Base-by-base conservation (phyloP, 2,113 vertebrate species). In the Odontophorus gujanensis region DNA sequence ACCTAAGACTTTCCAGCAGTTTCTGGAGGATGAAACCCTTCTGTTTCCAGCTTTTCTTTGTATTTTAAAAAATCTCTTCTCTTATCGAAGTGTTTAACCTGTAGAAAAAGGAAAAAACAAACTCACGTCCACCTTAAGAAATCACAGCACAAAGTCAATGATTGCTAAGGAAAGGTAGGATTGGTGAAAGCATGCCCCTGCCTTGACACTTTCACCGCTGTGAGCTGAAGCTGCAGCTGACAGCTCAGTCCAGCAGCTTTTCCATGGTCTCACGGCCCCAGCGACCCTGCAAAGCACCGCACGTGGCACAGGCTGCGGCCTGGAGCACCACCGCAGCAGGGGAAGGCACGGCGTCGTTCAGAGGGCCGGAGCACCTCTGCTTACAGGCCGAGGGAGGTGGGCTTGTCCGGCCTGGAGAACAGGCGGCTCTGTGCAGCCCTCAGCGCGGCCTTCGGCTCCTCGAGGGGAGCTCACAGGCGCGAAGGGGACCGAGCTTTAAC, bases 61-160 rank as follows among this genome's bases (percentile, higher is more conserved):
- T 98, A 99, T 97, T 99, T 99, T 96, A 99, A 96, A 87, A 98
- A 99, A 92, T 99, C 98, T 97, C 99, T 98, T 97, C 99, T 98
- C 97, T 98, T 99, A 92, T 96, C 89, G 89, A 99, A 99, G 87
- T 99, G 98, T 84, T 99, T 99, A 85, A 99, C 98, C 99, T 99
- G 97, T 92, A 81, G 40, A 63, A 68, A 93, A 85, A 95, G 17
- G 93, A 50, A 89, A 93, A 89, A 43, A 43, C 11, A 28, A 16
- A 16, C 14, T 4, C 0, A 50, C n/a, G 1, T 22, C 69, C 0
- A 19, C 57, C 22, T 55, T 32, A 87, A 90, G 6, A 84, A 76
- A 78, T 3, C 1, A 84, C 14, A 53, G 7, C 40, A 40, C 40
- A 12, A 40, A 40, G 40, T 13, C 40, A 40, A 13, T 40, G 38